A percentile compares a stretch with the other conserved stretches of the same genome.
Conservation (phyloP, 2,888 invertebrate genomes). For the Ernsta delagoae region DNA sequence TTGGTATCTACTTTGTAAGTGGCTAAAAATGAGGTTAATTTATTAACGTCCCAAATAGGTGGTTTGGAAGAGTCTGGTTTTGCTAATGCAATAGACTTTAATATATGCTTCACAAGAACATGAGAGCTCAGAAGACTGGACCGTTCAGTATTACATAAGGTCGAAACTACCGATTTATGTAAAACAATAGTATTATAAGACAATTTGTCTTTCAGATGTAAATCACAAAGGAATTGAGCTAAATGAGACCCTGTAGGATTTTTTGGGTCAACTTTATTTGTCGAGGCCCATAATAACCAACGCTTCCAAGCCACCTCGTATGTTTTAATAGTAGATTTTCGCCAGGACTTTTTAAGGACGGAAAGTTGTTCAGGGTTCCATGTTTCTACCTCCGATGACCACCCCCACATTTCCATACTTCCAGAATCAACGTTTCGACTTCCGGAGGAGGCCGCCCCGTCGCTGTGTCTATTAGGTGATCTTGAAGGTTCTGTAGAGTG, state of each 20-base stretch:
- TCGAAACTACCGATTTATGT: too few relatives aligned
- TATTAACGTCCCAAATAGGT: background rate
- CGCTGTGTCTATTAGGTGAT: background rate
- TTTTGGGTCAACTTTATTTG: conserved; percentile 5
- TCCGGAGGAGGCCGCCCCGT: background rate
- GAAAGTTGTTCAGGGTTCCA: background rate
- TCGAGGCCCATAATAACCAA: background rate
- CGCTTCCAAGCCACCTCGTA: conserved; percentile 6
- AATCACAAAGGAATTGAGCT: conserved; percentile 1
- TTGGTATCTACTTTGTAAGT: background rate
- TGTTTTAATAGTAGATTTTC: background rate
- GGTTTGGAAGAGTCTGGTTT: background rate
- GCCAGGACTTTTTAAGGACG: background rate
- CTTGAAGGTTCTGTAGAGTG: background rate
- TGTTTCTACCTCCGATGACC: background rate
- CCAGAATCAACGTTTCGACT: background rate
- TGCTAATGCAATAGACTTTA: background rate
- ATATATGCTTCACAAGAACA: background rate
- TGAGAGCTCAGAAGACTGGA: background rate
- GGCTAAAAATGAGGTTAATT: background rate
- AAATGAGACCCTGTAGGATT: conserved; percentile 4
- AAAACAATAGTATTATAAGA: background rate
- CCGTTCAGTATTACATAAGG: background rate
- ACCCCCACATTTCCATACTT: conserved; percentile 2
- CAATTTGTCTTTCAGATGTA: background rate